These are phyloP conservation scores for Epizoanthus stellaris DNA, from an alignment of 92 coral and sea anemone species.

Conservation along the genomic window DNA sequence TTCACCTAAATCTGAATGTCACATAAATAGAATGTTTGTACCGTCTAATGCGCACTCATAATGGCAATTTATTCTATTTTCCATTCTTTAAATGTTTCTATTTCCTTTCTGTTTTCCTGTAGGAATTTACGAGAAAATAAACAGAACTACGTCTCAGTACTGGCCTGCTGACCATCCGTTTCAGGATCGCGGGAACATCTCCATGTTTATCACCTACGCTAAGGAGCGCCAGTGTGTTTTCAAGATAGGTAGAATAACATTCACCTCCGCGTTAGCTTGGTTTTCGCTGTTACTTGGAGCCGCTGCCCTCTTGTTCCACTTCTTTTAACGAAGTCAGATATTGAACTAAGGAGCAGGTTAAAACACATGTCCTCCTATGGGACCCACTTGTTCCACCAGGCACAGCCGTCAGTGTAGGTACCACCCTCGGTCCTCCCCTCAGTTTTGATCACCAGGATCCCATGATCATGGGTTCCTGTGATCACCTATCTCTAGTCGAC, in stretches of 20 bases:
- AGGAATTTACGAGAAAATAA: constrained; percentile 71
- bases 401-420: no score
- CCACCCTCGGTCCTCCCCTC: no score
- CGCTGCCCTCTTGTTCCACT: constrained; percentile 64
- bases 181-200: constrained; percentile 66
- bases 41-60: no score
- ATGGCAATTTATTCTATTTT: no score
- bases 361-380: no score
- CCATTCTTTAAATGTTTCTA: background rate
- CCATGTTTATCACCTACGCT: constrained; percentile 60
- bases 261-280: constrained; percentile 81
- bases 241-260: constrained; percentile 75
- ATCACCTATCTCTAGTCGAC: no score
- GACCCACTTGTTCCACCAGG: no score
- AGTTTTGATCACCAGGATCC: no score
- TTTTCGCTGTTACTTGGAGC: constrained; percentile 75
- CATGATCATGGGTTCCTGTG: no score
- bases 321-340: constrained; percentile 26
- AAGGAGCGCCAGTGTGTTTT: constrained; percentile 77
- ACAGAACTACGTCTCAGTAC: constrained; percentile 60
- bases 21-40: no score
- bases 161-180: constrained; percentile 75
- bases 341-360: no score
- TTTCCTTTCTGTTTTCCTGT: background rate
- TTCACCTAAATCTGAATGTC: no score